Conservation (phyloP, 2,888 invertebrate genomes). For the Amphipyra berbera region DNA sequence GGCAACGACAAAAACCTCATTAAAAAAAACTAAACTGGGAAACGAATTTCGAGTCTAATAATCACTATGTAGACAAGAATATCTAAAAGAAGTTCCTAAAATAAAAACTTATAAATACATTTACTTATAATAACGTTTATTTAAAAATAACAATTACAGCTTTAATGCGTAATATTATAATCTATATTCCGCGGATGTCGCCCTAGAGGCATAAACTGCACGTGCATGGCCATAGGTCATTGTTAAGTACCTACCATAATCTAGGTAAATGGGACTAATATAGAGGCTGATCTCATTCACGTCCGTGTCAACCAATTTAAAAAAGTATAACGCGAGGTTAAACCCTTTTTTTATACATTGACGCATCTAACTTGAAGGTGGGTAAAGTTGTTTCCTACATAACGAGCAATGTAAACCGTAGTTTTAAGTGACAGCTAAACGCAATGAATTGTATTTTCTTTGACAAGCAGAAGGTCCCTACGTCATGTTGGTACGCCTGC, state of each 20-base stretch:
- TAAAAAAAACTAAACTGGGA: no score
- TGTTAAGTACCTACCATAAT: slow-evolving; percentile 28
- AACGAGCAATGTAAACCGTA: slow-evolving; percentile 11
- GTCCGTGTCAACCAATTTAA: slow-evolving; percentile 17
- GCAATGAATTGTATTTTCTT: slow-evolving; percentile 3
- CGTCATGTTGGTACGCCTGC: slow-evolving; percentile 57
- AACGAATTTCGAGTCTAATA: no score
- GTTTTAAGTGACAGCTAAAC: slow-evolving; percentile 17
- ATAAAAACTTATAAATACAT: no score
- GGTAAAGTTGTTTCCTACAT: not conserved
- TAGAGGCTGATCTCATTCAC: slow-evolving; percentile 54
- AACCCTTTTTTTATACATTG: slow-evolving; percentile 8
- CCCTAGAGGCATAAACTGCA: slow-evolving; percentile 28
- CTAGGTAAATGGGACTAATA: slow-evolving; percentile 47
- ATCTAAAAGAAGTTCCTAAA: no score
- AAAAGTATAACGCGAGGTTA: slow-evolving; percentile 18
- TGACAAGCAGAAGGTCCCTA: slow-evolving; percentile 20
- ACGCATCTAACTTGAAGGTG: not conserved
- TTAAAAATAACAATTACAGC: no score
- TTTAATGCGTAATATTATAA: slow-evolving; percentile 16
- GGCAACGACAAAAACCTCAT: no score
- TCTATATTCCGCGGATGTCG: slow-evolving; percentile 23
- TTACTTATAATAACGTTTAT: no score
- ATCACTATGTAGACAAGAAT: no score
- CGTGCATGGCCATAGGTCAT: slow-evolving; percentile 53